Conservation (phyloP, 2,113 vertebrate species). For the Ammodytes marinus region DNA sequence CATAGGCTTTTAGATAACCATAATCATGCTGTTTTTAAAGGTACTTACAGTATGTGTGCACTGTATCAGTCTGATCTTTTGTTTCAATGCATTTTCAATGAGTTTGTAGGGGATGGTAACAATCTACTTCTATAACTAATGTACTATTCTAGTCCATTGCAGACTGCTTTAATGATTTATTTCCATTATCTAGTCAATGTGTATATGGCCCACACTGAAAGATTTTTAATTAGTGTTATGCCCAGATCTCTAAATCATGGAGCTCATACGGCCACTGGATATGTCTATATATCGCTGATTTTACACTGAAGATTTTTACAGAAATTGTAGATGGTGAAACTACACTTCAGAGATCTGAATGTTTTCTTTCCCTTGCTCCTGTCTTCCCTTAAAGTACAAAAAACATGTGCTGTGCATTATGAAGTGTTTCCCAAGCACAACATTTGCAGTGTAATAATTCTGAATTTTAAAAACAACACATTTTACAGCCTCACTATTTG, state of each 20-base stretch:
- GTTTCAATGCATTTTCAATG: neutral
- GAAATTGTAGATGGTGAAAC: constrained; percentile 11
- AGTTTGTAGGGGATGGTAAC: constrained; percentile 5
- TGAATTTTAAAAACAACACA: neutral
- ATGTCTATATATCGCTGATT: constrained; percentile 15
- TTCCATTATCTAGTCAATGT: constrained; percentile 31
- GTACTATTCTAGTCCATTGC: neutral
- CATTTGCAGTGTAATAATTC: constrained; percentile 7
- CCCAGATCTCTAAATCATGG: constrained; percentile 47
- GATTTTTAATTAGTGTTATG: constrained; percentile 47
- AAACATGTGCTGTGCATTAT: neutral
- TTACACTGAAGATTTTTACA: neutral
- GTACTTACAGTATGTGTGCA: neutral
- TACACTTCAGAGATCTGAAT: neutral
- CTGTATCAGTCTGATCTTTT: neutral
- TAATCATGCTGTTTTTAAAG: constrained; percentile 15
- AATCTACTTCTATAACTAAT: constrained; percentile 3
- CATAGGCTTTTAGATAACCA: constrained; percentile 3
- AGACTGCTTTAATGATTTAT: constrained; percentile 28
- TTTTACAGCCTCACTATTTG: neutral
- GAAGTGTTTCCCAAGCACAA: neutral
- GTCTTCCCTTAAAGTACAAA: constrained; percentile 12
- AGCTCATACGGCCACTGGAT: constrained; percentile 19
- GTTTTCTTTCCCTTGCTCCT: neutral
- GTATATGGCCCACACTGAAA: constrained; percentile 28